Percentiles rank a stretch among this genome's conserved stretches.
Evolutionary conservation across 92 coral and sea anemone species (phyloP).

Genomic region (Phenganax marumi): DNA sequence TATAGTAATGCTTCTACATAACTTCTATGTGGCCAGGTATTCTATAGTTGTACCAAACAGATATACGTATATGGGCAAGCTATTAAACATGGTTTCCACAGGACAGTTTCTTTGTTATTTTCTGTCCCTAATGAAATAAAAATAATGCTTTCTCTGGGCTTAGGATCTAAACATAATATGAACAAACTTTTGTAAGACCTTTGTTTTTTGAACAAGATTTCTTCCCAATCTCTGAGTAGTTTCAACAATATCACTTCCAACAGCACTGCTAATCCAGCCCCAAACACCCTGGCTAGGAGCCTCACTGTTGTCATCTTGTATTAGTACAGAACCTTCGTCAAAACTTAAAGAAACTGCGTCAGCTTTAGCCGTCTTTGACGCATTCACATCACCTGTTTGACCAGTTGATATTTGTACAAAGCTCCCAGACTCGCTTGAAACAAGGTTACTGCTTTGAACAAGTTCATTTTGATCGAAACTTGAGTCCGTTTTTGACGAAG

Average conservation of each 20-base stretch:
- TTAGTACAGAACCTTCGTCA: background rate
- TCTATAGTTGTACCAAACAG: background rate
- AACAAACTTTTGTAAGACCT: slow-evolving; percentile 54
- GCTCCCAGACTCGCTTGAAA: slow-evolving; percentile 34
- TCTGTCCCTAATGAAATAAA: too few species aligned
- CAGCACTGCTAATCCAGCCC: slow-evolving; percentile 98
- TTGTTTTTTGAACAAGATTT: slow-evolving; percentile 94
- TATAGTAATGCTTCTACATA: background rate
- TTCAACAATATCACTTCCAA: slow-evolving; percentile 71
- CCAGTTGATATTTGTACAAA: slow-evolving; percentile 28
- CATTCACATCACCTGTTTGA: background rate
- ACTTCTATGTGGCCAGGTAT: background rate
- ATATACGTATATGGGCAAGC: background rate
- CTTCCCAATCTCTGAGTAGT: slow-evolving; percentile 91
- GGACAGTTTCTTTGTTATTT: background rate
- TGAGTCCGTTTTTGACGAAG: background rate
- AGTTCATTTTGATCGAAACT: background rate
- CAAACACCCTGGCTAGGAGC: slow-evolving; percentile 71
- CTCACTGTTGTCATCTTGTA: slow-evolving; percentile 20
- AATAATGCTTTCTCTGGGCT: too few species aligned
- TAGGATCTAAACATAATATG: background rate
- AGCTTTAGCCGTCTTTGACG: background rate
- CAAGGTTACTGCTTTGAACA: slow-evolving; percentile 9
- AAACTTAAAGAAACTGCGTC: slow-evolving; percentile 21
- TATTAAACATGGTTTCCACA: background rate